These are phyloP conservation scores for Platorchestia sp. DNA, from an alignment of 1,140 invertebrate species.

Conservation along the genomic window DNA sequence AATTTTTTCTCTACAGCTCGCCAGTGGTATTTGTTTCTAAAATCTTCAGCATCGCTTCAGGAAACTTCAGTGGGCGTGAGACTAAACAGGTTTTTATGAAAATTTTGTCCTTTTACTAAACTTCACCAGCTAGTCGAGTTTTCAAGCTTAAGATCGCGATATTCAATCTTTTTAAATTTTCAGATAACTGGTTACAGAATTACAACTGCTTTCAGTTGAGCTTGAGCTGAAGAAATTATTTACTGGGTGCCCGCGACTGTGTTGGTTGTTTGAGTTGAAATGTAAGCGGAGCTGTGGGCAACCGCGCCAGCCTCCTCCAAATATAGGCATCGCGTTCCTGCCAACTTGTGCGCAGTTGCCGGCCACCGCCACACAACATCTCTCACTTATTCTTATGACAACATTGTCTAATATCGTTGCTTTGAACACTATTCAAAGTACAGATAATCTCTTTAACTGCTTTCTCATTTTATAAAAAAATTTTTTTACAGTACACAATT, in stretches of 20 bases:
- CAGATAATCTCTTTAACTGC: neutral
- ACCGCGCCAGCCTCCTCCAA: neutral
- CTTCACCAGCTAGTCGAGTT: neutral
- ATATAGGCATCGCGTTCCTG: constrained; percentile 1
- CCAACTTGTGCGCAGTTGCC: neutral
- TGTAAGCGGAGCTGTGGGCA: constrained; percentile 27
- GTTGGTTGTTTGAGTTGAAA: constrained; percentile 26
- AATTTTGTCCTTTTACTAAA: neutral
- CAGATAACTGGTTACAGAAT: neutral
- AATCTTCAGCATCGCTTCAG: constrained; percentile 15
- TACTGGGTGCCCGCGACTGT: neutral
- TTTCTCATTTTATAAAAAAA: neutral
- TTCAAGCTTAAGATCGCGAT: neutral
- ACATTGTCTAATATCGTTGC: neutral
- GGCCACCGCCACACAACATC: neutral
- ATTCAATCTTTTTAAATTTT: neutral
- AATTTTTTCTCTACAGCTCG: neutral
- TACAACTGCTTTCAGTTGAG: neutral
- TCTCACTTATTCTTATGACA: neutral
- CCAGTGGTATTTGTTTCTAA: neutral
- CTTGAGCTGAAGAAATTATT: neutral
- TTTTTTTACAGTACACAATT: neutral
- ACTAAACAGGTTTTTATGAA: constrained; percentile 3
- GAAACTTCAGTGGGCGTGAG: constrained; percentile 7
- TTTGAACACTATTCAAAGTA: neutral